Evolutionary conservation across 1,140 invertebrate genomes (phyloP), one percentile per base, ranked within the genome.

Genomic region (Drosophila pseudoananassae): DNA sequence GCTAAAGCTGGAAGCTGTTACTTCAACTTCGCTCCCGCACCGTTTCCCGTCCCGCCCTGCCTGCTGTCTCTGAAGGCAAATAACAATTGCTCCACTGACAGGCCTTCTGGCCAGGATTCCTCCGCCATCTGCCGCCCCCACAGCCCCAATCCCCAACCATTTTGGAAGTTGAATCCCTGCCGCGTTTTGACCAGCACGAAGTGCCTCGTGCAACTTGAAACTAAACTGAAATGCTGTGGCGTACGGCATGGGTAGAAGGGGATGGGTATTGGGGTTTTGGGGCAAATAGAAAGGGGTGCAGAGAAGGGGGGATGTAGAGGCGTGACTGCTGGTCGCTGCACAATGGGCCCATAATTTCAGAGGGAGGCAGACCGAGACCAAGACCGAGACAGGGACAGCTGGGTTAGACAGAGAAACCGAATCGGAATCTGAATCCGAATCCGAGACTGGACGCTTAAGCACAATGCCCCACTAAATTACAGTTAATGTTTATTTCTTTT

Each of bases 401-500:
- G 38, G 38, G 38, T n/a, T 46, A 59, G 76, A 78, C 54, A 57
- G 69, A 76, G 76, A 77, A 54, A 58, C 50, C 55, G 50, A 71
- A 69, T 76, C 31, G 50, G 53, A 75, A 57, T 66, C 51, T 54
- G 49, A 69, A 76, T 58, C 64, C 45, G 75, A 59, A 27, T 50
- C 25, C 63, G 63, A 65, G 78, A 73, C 73, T 82, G 70, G 76
- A 70, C 84, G 83, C 83, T 88, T 88, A 83, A 88, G 83, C 82
- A 88, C 83, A 88, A 88, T 88, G 83, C 84, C 76, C 84, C 76
- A 89, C 83, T 88, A 88, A 88, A 88, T 88, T 88, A 88, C 83
- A 89, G 83, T 88, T 88, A 88, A 88, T 88, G 84, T 88, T 88
- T 88, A 89, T 88, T 88, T 88, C 78, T 88, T 82, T 76, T 66